Base-by-base conservation (phyloP, 2,888 invertebrate genomes). In the Idaea aversata region DNA sequence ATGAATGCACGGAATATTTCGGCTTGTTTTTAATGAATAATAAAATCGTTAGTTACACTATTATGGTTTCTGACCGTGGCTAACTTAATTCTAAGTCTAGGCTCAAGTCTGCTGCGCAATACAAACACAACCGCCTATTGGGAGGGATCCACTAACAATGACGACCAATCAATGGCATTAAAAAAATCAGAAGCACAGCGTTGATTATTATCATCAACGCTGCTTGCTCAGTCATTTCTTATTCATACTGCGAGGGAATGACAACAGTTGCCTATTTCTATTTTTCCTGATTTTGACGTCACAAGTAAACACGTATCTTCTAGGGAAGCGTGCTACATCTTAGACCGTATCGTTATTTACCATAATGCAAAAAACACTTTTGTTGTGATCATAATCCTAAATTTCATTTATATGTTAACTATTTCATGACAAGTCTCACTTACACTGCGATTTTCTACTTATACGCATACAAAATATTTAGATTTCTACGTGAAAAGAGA, bases 1-100 rank as follows among this genome's bases (percentile, higher is more conserved):
- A 71, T 68, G 66, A 64, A 63, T 69, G 61, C 65, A 66, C 63
- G 57, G 47, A 13, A 13, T 47, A 47, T 47, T 47, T 47, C 13
- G 47, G 47, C 47, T 47, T 13, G 47, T 47, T 47, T 47, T 47
- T 69, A 69, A 67, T 66, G 66, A 47, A 47, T 47, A 47, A 47
- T 47, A 47, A 47, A 13, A 47, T 47, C 47, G 47, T 47, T 47
- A 47, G 47, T 47, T 13, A 47, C 47, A 10, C 13, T 47, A 47
- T 47, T 47, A 47, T 47, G 47, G 47, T 47, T 13, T 47, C 7
- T 13, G 13, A 13, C 47, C 47, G 13, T 25, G 13, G 13, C 47
- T 47, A 47, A 7, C 47, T 47, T 47, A 7, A 6, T 47, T 47
- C 47, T 25, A 25, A 47, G 10, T 47, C 47, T 47, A 47, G 47